Evolutionary conservation across 2,797 vertebrate genomes (phyloP), one percentile per base, ranked within the genome.

Genomic region (Lacerta bilineata): DNA sequence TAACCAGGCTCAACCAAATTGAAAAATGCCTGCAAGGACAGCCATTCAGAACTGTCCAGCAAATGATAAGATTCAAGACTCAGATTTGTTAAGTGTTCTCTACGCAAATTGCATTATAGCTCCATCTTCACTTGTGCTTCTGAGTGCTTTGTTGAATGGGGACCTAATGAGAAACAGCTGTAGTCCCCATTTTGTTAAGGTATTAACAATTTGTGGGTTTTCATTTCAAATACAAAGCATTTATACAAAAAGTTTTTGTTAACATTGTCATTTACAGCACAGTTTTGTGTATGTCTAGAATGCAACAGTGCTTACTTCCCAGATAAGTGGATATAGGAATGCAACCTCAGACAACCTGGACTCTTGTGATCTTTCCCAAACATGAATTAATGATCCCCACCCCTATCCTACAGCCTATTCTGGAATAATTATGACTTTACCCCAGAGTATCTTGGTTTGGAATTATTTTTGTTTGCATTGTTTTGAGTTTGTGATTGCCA

Each of bases 1-100:
- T 83, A 90, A 55, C 61, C 86, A 66, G 92, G 86, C 91, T 93
- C 87, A 88, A 2, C 88, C 87, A 87, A 89, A 41, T 17, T 50
- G 78, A 87, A 23, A 50, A 84, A 33, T 74, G 77, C 85, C 71
- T 89, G 89, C 86, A 92, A 92, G 89, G 90, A 33, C 66, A 93
- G 79, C 91, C 89, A 87, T 94, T 93, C n/a, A 74, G 77, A 86
- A 84, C 77, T 0, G 0, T 33, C 87, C 84, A 46, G 72, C 13
- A 83, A 80, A 61, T 82, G 7, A 83, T 5, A n/a, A 68, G 59
- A 55, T 27, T 75, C 85, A 43, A 87, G 88, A 39, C 74, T 90
- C 86, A 92, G 33, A 84, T 90, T 91, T 69, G 86, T 59, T 61
- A 85, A 83, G 29, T 20, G 17, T 43, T 69, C 88, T 80, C 36